Evolutionary conservation across 2,888 invertebrate species (phyloP), one percentile per base, ranked within the genome.

Genomic region (Amphipoea oculea): DNA sequence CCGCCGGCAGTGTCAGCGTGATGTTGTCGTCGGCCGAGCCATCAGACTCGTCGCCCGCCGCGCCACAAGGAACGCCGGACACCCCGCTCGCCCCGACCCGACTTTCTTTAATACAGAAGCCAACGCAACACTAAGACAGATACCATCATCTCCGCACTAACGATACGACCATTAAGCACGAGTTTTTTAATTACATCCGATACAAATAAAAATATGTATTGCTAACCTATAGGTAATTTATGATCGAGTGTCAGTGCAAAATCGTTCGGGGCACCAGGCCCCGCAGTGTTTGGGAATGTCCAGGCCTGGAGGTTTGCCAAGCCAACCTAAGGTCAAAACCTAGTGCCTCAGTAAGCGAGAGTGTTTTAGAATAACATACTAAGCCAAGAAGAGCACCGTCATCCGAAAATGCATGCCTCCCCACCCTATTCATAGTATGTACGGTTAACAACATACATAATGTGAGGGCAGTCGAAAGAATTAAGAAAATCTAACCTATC

Each of bases 11-110:
- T 86, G 96, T 97, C 86, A 97, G 97, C 76, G 97, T 97, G 91
- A 97, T 97, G 94, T 97, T 97, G 94, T 97, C 97, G 90, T 96
- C 97, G 77, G 93, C 97, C 68, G 97, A 97, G 76, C 95, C 97
- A 92, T 97, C 97, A 67, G 97, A 97, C 89, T 97, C 96, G 77
- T 94, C 94, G 93, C 86, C 91, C 89, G 85, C 91, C 89, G 80
- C 91, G 91, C 84, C 82, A 75, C 80, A 12, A 79, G 77, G 75
- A n/a, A 68, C 70, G 65, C 73, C 76, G 63, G 69, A 20, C 42
- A n/a, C 73, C 81, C 76, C 85, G 83, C 87, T 82, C 82, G 86
- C 79, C 82, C 79, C 85, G 79, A 80, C 76, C 83, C 88, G 81
- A 86, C 86, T 85, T 85, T 84, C 90, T 91, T 89, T 82, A 88